These are phyloP conservation scores for Characodon lateralis DNA, from an alignment of 2,797 vertebrate genomes.

Conservation along the genomic window DNA sequence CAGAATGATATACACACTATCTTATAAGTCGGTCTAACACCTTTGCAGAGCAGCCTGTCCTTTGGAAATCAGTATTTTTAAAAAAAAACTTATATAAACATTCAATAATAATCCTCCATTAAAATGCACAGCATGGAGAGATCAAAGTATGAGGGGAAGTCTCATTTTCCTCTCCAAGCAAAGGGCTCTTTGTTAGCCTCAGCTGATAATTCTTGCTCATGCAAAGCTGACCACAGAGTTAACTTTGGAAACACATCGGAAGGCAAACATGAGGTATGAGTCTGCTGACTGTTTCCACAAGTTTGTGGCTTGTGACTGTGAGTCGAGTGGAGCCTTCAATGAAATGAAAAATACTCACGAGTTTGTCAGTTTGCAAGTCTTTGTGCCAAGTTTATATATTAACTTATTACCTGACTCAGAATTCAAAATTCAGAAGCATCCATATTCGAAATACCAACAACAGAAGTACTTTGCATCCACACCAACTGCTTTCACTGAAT, in stretches of 20 bases:
- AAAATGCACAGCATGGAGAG: not conserved
- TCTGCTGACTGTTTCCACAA: not conserved
- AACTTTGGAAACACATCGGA: conserved; percentile 14
- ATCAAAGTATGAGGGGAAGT: not conserved
- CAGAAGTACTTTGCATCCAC: not conserved
- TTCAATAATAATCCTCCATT: not conserved
- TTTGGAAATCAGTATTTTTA: not conserved
- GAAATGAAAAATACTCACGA: no score
- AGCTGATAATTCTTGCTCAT: conserved; percentile 46
- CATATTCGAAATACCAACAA: not conserved
- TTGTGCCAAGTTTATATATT: not conserved
- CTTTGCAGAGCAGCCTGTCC: not conserved
- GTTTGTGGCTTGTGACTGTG: not conserved
- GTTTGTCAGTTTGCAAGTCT: no score
- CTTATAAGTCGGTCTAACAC: not conserved
- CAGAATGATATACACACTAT: not conserved
- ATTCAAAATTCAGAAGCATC: not conserved
- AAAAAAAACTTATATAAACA: not conserved
- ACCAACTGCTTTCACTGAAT: not conserved
- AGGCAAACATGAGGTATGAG: conserved; percentile 4
- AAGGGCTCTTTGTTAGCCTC: conserved; percentile 45
- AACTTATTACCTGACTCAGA: not conserved
- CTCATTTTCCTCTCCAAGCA: conserved; percentile 50
- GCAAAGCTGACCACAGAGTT: conserved; percentile 60
- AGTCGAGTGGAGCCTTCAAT: not conserved